Conservation (phyloP, 2,113 vertebrate species). For the Cephalopterus ornatus region DNA sequence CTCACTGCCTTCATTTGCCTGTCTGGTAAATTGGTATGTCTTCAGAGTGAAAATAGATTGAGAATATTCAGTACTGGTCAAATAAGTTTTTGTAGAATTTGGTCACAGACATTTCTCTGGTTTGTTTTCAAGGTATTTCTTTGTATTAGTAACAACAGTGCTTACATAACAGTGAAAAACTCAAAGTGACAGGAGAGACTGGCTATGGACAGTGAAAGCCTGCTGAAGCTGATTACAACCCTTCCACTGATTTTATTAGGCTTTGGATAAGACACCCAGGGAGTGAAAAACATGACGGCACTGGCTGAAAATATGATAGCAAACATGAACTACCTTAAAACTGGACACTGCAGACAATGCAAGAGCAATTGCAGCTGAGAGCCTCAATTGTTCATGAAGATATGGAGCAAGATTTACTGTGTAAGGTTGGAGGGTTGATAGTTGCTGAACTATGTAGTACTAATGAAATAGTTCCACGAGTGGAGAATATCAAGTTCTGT, state of each 20-base stretch:
- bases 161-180: neutral
- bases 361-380: neutral
- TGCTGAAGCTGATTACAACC: neutral
- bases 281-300: neutral
- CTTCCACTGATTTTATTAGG: neutral
- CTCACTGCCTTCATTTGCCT: neutral
- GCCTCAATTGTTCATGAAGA: neutral
- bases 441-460: neutral
- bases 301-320: neutral
- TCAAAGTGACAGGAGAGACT: neutral
- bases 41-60: neutral
- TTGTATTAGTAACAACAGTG: neutral
- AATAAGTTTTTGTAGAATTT: neutral
- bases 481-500: neutral
- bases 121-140: neutral
- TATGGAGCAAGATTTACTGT: neutral
- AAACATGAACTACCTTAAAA: neutral
- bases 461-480: neutral
- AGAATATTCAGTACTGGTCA: neutral
- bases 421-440: neutral
- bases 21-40: neutral
- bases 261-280: neutral
- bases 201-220: neutral
- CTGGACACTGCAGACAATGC: neutral
- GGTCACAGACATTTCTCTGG: neutral